Evolutionary conservation across 2,113 vertebrate species (phyloP), one percentile per base, ranked within the genome.

Genomic region (Erinaceus europaeus): DNA sequence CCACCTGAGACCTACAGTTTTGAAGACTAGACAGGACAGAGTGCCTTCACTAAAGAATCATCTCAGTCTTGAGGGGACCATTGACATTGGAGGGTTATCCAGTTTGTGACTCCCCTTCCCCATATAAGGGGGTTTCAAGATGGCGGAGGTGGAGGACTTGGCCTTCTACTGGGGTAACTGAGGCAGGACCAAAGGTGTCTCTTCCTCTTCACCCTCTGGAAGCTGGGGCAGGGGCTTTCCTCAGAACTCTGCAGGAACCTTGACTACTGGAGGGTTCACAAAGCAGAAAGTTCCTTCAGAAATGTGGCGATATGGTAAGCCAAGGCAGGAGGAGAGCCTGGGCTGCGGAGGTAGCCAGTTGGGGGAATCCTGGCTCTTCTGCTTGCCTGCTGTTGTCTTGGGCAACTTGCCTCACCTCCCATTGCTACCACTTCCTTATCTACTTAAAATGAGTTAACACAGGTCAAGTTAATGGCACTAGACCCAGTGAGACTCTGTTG

Each of bases 241-340:
- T 79, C n/a, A 32, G 44, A 68, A 59, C 77, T 20, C 11, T 9
- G 36, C 84, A 29, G 57, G 74, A 52, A 7, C 34, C 40, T 68
- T 38, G 55, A 34, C 18, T 76, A 36, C 48, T 23, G 27, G 69
- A 69, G 50, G 46, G 18, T n/a, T 48, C 61, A 32, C 8, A 38
- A 34, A 25, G 42, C 29, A 20, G 23, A 46, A 57, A 53, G 27
- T 29, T 34, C 29, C 32, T 8, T 27, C 29, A 12, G 40, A 84
- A 38, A 25, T 9, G 21, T 68, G 12, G n/a, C 42, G 46, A 50
- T 77, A 67, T 69, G 53, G 79, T 1, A 25, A 36, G 9, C 34
- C 1, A 0, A 5, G 13, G 25, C 4, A n/a, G n/a, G 23, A 20
- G n/a, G 21, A 64, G 85, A 38, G 17, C 1, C 0, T 2, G 15